Conservation (phyloP, 2,888 invertebrate species). For the Micropterix aruncella region DNA sequence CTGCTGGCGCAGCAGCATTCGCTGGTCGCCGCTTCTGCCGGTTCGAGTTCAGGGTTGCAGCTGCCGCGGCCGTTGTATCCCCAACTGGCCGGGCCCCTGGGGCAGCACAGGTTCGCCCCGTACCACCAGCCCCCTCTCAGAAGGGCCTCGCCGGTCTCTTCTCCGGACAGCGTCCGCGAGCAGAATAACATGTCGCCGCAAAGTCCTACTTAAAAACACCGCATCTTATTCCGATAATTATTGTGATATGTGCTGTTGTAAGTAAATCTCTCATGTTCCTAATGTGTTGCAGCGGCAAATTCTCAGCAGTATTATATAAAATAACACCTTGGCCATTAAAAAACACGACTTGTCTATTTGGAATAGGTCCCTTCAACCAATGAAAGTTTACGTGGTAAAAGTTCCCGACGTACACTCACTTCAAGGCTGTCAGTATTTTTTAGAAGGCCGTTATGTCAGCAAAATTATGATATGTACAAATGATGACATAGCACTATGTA, state of each 20-base stretch:
- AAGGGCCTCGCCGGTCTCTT: slow-evolving; percentile 37
- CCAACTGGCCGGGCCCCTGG: slow-evolving; percentile 29
- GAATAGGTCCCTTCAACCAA: no score
- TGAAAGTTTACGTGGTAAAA: no score
- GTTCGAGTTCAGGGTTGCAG: slow-evolving; percentile 31
- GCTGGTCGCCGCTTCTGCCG: slow-evolving; percentile 32
- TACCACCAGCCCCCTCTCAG: slow-evolving; percentile 37
- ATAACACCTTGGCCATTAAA: no score
- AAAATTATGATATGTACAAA: no score
- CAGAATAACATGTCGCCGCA: slow-evolving; percentile 19
- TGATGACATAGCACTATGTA: no score
- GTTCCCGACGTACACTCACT: no score
- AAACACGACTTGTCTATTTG: no score
- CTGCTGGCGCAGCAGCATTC: slow-evolving; percentile 51
- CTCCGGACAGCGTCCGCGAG: slow-evolving; percentile 46
- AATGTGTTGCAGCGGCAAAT: not conserved
- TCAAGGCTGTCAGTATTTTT: no score
- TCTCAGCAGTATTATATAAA: not conserved
- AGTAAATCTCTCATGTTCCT: not conserved
- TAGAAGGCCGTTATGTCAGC: no score
- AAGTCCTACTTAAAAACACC: slow-evolving; percentile 12
- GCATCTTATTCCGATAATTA: not conserved
- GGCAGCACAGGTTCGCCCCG: slow-evolving; percentile 47
- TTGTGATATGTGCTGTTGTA: not conserved
- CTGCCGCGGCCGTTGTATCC: slow-evolving; percentile 37